Evolutionary conservation across 1,140 invertebrate species (phyloP).

Genomic region (Nephila pilipes): DNA sequence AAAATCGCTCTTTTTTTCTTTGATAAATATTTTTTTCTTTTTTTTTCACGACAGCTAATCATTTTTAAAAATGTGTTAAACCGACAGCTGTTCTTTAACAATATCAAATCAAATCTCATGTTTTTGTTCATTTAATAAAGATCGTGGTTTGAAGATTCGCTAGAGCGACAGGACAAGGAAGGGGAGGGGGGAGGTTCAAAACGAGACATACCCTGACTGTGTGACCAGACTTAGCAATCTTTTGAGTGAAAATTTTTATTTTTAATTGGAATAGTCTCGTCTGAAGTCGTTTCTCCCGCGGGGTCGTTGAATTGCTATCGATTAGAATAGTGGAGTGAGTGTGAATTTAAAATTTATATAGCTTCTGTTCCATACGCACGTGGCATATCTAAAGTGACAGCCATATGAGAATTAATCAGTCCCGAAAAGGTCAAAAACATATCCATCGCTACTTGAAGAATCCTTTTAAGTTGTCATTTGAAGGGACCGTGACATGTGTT

Average conservation of each 20-base stretch:
- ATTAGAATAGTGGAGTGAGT: background rate
- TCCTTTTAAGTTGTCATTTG: background rate
- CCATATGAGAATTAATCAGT: background rate
- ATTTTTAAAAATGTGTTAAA: too few species aligned
- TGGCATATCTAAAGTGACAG: background rate
- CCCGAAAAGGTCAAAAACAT: background rate
- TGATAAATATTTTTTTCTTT: too few species aligned
- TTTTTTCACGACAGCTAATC: background rate
- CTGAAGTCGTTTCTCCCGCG: constrained; percentile 4
- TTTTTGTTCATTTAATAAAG: background rate
- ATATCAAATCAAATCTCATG: background rate
- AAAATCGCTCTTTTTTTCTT: too few species aligned
- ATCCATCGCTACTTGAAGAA: background rate
- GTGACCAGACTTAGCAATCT: constrained; percentile 24
- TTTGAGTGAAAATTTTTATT: constrained; percentile 8
- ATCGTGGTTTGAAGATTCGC: background rate
- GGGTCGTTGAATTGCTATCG: constrained; percentile 23
- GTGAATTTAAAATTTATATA: background rate
- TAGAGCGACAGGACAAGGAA: background rate
- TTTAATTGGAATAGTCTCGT: constrained; percentile 21
- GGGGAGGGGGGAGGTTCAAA: background rate
- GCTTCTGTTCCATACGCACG: background rate
- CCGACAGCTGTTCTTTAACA: background rate
- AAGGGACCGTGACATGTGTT: background rate
- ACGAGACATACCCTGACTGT: background rate